These are phyloP conservation scores for Drosophila erecta DNA, from an alignment of 1,140 invertebrate genomes.

Conservation along the genomic window DNA sequence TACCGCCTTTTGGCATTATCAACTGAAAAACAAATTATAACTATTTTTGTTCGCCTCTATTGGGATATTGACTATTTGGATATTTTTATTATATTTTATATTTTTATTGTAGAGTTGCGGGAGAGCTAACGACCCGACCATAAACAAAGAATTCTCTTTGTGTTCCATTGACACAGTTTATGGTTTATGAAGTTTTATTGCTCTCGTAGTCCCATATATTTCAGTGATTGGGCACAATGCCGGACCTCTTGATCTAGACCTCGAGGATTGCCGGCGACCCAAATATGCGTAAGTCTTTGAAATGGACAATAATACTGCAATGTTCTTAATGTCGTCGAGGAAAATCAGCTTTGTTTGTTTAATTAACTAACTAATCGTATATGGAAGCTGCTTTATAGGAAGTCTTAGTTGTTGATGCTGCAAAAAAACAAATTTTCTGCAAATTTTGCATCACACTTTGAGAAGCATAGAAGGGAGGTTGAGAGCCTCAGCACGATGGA, in stretches of 20 bases:
- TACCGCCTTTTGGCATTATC: conserved; percentile 50
- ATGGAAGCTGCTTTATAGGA: no score
- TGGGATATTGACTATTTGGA: conserved; percentile 44
- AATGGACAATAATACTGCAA: conserved; percentile 25
- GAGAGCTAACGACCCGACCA: conserved; percentile 7
- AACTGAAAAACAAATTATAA: conserved; percentile 66
- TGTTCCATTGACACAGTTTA: conserved; percentile 54
- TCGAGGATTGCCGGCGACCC: conserved; percentile 25
- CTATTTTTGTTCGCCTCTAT: conserved; percentile 42
- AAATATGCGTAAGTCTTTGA: conserved; percentile 34
- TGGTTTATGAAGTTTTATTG: conserved; percentile 55
- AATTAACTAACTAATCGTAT: no score
- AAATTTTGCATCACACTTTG: neutral
- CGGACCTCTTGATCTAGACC: conserved; percentile 36
- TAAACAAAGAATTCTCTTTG: conserved; percentile 49
- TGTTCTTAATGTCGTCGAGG: neutral
- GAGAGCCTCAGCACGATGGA: conserved; percentile 16
- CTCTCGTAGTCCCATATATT: conserved; percentile 13
- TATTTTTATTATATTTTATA: conserved; percentile 64
- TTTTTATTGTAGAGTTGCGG: conserved; percentile 54
- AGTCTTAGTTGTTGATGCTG: no score
- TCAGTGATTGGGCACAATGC: conserved; percentile 18
- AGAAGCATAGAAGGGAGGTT: conserved; percentile 18
- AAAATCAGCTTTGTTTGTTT: neutral
- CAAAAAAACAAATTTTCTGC: neutral